These are phyloP conservation scores for Diogma glabrata DNA, from an alignment of 2,888 invertebrate genomes.

Conservation along the genomic window DNA sequence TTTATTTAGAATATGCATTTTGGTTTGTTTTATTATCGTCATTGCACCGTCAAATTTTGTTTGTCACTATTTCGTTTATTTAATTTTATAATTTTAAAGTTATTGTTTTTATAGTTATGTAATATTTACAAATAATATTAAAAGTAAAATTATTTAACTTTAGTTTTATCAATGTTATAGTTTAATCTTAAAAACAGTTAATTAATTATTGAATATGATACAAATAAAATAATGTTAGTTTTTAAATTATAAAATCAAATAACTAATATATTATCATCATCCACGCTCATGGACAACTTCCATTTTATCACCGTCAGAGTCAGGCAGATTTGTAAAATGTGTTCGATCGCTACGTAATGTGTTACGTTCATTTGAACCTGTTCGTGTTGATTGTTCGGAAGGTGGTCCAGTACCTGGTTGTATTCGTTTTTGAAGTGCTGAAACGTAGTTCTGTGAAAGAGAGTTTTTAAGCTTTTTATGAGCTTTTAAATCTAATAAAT, in stretches of 20 bases:
- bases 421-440: constrained; percentile 64
- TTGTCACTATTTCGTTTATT: neutral
- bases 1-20: too few relatives aligned
- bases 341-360: constrained; percentile 68
- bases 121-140: neutral
- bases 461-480: too few relatives aligned
- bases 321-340: constrained; percentile 64
- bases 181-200: neutral
- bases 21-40: constrained; percentile 7
- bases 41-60: constrained; percentile 5
- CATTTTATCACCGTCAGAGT: constrained; percentile 43
- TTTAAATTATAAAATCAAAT: constrained; percentile 7
- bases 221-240: neutral
- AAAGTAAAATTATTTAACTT: neutral
- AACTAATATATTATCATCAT: constrained; percentile 24
- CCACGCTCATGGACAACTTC: constrained; percentile 37
- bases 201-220: too few relatives aligned
- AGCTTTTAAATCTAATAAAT: too few relatives aligned
- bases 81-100: neutral
- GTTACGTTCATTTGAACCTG: constrained; percentile 55
- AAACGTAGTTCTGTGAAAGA: constrained; percentile 62
- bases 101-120: neutral
- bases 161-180: neutral
- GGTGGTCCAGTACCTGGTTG: constrained; percentile 44
- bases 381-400: constrained; percentile 40